Evolutionary conservation across 2,797 vertebrate species (phyloP).

Genomic region (Ceryle rudis): DNA sequence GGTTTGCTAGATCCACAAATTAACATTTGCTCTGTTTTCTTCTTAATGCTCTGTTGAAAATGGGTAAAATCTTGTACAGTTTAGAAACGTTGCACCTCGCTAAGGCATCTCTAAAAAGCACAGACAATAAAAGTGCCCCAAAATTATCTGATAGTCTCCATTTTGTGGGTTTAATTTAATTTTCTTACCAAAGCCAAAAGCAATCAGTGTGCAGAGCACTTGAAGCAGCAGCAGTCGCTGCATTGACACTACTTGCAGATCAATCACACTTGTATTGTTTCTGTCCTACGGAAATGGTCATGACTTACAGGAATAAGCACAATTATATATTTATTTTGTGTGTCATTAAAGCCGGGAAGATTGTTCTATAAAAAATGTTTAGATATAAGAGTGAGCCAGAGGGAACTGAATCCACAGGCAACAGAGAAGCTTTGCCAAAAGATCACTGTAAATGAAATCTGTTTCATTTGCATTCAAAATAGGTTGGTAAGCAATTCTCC

Average conservation of each 20-base stretch:
- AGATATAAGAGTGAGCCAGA: neutral
- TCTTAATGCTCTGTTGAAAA: neutral
- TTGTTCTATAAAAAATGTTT: neutral
- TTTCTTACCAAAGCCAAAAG: neutral
- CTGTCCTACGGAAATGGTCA: rapidly evolving
- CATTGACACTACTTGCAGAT: neutral
- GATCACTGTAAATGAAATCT: neutral
- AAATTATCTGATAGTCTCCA: neutral
- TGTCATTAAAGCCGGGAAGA: neutral
- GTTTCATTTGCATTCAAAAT: neutral
- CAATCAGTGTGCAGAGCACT: neutral
- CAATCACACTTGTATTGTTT: neutral
- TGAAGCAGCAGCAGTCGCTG: neutral
- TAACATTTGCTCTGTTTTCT: neutral
- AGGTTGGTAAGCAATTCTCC: neutral
- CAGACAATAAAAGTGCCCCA: neutral
- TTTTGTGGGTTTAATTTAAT: slow-evolving; percentile 4
- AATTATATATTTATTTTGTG: neutral
- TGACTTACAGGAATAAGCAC: neutral
- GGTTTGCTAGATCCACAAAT: neutral
- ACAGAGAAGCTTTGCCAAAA: neutral
- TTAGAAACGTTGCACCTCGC: neutral
- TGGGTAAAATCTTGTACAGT: neutral
- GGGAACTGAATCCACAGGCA: neutral
- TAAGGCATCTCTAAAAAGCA: neutral